These are phyloP conservation scores for Prionailurus bengalensis DNA, from an alignment of 2,113 vertebrate species.

Conservation along the genomic window DNA sequence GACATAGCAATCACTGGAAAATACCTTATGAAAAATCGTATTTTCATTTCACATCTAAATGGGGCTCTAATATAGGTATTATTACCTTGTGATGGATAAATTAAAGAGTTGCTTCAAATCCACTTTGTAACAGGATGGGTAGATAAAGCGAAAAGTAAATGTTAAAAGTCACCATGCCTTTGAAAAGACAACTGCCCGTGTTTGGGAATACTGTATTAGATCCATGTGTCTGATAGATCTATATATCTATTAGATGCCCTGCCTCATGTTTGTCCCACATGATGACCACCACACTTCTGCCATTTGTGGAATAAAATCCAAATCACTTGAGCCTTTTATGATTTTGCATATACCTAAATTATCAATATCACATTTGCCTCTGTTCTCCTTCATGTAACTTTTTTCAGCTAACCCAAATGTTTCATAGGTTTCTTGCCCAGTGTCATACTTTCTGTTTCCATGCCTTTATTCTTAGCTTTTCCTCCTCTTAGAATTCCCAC, in stretches of 20 bases:
- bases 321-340: background rate
- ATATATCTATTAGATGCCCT: background rate
- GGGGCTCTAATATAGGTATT: background rate
- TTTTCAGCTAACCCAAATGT: background rate
- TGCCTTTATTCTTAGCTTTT: background rate
- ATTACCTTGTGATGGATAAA: background rate
- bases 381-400: background rate
- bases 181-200: background rate
- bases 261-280: background rate
- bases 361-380: background rate
- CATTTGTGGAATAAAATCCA: background rate
- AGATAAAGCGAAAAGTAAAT: background rate
- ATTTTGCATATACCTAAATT: background rate
- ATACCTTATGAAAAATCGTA: background rate
- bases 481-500: background rate
- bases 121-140: background rate
- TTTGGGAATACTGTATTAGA: background rate
- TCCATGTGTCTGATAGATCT: accelerated
- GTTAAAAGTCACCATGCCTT: background rate
- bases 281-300: background rate
- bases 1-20: background rate
- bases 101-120: background rate
- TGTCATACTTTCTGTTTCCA: background rate
- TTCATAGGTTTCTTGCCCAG: background rate
- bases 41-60: background rate